phyloP scores from a whole-genome alignment of 2,113 vertebrate genomes.

The Istiophorus platypterus region DNA sequence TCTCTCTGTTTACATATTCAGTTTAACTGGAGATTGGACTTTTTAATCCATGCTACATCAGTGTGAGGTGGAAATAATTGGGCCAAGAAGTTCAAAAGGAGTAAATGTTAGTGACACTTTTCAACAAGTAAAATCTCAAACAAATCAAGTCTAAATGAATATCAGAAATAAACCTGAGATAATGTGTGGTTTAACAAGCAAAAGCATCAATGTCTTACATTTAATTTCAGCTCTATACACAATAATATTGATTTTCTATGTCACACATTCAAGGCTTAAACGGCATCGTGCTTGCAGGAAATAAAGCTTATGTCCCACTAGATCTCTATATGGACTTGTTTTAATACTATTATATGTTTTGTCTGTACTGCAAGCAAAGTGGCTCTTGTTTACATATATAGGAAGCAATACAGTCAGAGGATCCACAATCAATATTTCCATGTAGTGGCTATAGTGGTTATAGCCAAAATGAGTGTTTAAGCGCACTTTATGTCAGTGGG shows the following conservation, averaged over 20 bases:
- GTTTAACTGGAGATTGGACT: neutral
- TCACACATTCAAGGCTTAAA: conserved; percentile 6
- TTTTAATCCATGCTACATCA: neutral
- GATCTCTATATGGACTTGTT: conserved; percentile 1
- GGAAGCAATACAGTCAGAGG: conserved; percentile 9
- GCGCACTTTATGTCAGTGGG: conserved; percentile 56
- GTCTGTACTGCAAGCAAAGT: conserved; percentile 29
- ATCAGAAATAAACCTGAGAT: neutral
- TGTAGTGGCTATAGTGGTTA: neutral
- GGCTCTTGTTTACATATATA: conserved; percentile 32
- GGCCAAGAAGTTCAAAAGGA: neutral
- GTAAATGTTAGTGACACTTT: neutral
- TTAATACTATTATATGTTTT: conserved; percentile 4
- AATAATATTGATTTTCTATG: conserved; percentile 27
- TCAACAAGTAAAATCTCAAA: neutral
- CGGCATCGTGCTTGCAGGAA: conserved; percentile 37
- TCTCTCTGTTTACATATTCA: neutral
- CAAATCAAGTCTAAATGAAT: neutral
- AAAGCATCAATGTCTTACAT: conserved; percentile 4
- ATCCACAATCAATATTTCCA: conserved; percentile 11
- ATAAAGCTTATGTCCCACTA: conserved; percentile 15
- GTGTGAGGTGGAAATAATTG: neutral
- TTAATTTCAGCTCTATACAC: neutral
- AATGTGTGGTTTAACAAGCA: neutral
- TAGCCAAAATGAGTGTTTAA: conserved; percentile 20